These are phyloP conservation scores for Triplophysa bombifrons DNA, from an alignment of 2,797 vertebrate species.

Conservation along the genomic window DNA sequence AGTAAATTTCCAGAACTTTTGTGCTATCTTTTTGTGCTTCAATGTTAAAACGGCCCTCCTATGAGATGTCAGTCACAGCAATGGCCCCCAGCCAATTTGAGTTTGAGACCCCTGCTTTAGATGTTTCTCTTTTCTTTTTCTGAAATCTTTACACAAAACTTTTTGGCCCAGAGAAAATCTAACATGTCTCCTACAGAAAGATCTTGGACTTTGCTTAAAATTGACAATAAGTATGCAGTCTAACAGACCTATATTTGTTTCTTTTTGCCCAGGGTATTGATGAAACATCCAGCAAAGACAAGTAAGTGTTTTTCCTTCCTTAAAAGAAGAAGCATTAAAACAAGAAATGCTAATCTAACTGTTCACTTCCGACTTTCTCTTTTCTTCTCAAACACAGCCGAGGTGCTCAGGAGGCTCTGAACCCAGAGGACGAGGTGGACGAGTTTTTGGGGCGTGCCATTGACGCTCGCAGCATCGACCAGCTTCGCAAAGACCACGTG, in stretches of 20 bases:
- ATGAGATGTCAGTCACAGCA: too few species aligned
- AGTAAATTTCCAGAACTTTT: too few species aligned
- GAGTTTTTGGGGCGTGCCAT: conserved; percentile 94
- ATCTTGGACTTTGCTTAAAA: too few species aligned
- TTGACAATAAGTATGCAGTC: too few species aligned
- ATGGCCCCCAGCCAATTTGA: too few species aligned
- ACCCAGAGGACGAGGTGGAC: conserved; percentile 93
- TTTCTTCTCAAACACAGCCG: conserved; percentile 72
- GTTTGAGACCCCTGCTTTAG: too few species aligned
- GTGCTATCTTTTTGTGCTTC: too few species aligned
- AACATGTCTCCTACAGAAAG: too few species aligned
- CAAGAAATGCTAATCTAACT: not conserved
- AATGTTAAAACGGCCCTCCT: too few species aligned
- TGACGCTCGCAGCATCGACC: conserved; percentile 93
- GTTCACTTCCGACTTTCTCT: not conserved
- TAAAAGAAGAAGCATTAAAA: not conserved
- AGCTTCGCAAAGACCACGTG: conserved; percentile 93
- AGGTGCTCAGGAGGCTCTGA: conserved; percentile 88
- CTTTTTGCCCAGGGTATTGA: conserved; percentile 85
- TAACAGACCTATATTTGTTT: not conserved
- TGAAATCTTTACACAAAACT: not conserved
- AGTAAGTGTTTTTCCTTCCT: conserved; percentile 76
- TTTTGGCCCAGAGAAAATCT: too few species aligned
- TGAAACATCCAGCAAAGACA: conserved; percentile 92
- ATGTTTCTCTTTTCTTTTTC: not conserved